Percentiles rank a stretch among this genome's conserved stretches.
These are phyloP conservation scores for Solenopsis invicta DNA, from an alignment of 1,140 invertebrate species.

Conservation along the genomic window DNA sequence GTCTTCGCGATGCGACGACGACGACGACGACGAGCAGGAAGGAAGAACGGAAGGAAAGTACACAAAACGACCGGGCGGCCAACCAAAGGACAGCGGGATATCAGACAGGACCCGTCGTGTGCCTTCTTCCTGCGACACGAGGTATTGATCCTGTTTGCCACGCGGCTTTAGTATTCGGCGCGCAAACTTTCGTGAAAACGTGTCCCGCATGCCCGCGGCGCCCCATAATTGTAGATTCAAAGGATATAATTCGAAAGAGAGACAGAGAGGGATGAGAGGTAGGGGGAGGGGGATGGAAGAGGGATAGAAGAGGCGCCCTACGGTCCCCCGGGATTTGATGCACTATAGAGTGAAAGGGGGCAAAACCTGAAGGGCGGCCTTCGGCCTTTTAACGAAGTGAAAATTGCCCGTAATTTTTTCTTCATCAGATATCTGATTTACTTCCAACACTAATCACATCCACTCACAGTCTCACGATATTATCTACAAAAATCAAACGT, in stretches of 20 bases:
- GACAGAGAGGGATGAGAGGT: conserved; percentile 52
- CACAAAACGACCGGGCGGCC: conserved; percentile 61
- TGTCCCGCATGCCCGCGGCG: conserved; percentile 83
- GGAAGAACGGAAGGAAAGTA: conserved; percentile 55
- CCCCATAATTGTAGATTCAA: conserved; percentile 87
- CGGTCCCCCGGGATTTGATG: conserved; percentile 70
- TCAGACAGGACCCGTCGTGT: conserved; percentile 32
- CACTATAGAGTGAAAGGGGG: neutral
- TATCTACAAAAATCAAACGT: neutral
- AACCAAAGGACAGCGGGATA: conserved; percentile 72
- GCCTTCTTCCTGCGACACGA: conserved; percentile 68
- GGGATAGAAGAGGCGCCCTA: conserved; percentile 39
- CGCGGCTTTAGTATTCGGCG: conserved; percentile 85
- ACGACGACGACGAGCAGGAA: neutral
- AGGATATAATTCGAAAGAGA: conserved; percentile 85
- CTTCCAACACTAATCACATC: conserved; percentile 29
- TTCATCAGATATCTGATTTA: conserved; percentile 60
- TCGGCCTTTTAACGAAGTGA: conserved; percentile 83
- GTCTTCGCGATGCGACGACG: neutral
- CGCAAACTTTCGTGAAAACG: conserved; percentile 85
- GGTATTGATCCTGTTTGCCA: conserved; percentile 84
- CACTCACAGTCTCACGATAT: neutral
- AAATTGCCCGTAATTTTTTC: conserved; percentile 83
- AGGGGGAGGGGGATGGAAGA: neutral
- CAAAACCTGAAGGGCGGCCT: conserved; percentile 39